Percentiles rank a stretch among this genome's conserved stretches.
Evolutionary conservation across 2,888 invertebrate species (phyloP).

Genomic region (Theretra japonica): DNA sequence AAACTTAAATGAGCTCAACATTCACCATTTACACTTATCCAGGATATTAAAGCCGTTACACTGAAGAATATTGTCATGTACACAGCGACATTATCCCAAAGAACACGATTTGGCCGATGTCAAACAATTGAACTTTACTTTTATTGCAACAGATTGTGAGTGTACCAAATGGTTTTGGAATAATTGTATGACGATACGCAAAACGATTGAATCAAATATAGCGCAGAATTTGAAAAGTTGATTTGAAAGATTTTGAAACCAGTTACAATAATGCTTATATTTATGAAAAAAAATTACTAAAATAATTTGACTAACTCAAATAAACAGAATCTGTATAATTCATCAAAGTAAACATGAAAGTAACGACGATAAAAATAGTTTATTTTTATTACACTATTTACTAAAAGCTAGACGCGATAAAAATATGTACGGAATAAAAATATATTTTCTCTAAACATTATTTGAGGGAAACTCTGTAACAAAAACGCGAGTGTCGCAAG

Average conservation of each 20-base stretch:
- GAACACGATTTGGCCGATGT: conserved; percentile 23
- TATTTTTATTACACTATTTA: neutral
- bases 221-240: neutral
- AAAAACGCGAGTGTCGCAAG: neutral
- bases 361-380: too few species aligned
- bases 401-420: neutral
- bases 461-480: neutral
- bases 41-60: conserved; percentile 10
- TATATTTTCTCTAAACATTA: neutral
- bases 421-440: neutral
- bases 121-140: conserved; percentile 23
- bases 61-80: conserved; percentile 7
- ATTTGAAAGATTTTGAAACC: neutral
- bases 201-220: neutral
- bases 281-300: too few species aligned
- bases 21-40: conserved; percentile 12
- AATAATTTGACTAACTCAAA: too few species aligned
- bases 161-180: neutral
- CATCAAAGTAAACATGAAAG: neutral
- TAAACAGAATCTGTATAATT: neutral
- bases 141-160: conserved; percentile 1
- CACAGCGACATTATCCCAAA: conserved; percentile 11
- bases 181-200: conserved; percentile 2
- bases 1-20: conserved; percentile 2
- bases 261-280: too few species aligned